These are phyloP conservation scores for Gadus chalcogrammus DNA, from an alignment of 2,113 vertebrate species.

Conservation along the genomic window DNA sequence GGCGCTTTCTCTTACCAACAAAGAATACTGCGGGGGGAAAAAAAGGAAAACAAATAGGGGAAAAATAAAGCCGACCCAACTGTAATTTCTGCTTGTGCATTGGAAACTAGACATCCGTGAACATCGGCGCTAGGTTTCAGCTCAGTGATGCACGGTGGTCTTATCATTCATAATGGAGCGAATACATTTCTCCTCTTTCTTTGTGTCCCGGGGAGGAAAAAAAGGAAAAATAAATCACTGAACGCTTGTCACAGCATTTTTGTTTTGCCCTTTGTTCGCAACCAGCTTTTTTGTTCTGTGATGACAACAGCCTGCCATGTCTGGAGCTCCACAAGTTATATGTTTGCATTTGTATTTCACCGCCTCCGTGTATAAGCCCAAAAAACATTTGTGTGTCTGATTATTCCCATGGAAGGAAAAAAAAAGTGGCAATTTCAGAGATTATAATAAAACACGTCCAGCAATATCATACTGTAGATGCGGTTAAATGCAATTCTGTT, in stretches of 20 bases:
- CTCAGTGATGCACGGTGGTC: constrained; percentile 8
- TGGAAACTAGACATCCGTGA: constrained; percentile 29
- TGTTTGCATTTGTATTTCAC: too few species aligned
- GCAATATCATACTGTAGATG: constrained; percentile 27
- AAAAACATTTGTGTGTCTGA: too few species aligned
- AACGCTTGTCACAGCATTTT: constrained; percentile 13
- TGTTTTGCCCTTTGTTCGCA: constrained; percentile 15
- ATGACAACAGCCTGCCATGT: too few species aligned
- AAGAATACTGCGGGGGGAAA: background rate
- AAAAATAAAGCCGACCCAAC: constrained; percentile 16
- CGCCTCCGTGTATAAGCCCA: too few species aligned
- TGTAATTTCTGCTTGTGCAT: constrained; percentile 34
- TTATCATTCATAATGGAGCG: constrained; percentile 27
- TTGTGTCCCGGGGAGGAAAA: background rate
- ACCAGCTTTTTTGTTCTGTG: too few species aligned
- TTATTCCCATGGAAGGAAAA: too few species aligned
- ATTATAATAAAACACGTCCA: constrained; percentile 20
- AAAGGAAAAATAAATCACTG: constrained; percentile 14
- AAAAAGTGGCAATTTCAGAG: too few species aligned
- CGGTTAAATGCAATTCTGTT: constrained; percentile 42
- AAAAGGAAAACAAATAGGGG: constrained; percentile 9
- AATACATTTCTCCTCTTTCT: constrained; percentile 29
- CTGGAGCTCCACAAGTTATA: too few species aligned
- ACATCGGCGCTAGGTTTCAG: constrained; percentile 15
- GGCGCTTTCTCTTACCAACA: background rate